phyloP scores from a whole-genome alignment of 2,888 invertebrate species.

The Nomada ferruginata region DNA sequence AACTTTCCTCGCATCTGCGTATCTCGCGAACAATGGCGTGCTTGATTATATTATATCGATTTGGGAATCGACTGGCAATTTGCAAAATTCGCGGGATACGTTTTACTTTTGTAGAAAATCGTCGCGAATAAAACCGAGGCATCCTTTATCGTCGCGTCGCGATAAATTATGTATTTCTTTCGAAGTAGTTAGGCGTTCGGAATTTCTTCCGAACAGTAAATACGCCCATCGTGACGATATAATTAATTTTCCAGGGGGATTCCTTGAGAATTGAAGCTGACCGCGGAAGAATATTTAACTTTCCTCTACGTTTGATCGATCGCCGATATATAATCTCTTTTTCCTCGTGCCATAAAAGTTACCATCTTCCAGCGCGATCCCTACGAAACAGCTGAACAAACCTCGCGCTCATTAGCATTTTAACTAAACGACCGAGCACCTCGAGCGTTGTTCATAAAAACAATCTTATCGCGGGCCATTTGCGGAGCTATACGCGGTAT shows the following conservation, averaged over 20 bases:
- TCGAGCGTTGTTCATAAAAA: conserved; percentile 34
- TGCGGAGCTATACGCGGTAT: conserved; percentile 10
- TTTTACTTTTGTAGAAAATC: no score
- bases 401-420: conserved; percentile 31
- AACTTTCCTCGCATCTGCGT: neutral
- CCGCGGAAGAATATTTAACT: neutral
- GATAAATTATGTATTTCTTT: neutral
- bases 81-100: no score
- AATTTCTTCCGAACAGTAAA: no score
- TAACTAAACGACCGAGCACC: conserved; percentile 22
- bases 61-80: neutral
- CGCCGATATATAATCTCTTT: neutral
- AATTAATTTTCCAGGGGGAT: no score
- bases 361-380: neutral
- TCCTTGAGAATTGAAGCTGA: neutral
- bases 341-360: neutral
- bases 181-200: no score
- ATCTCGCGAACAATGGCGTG: neutral
- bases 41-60: conserved; percentile 11
- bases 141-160: no score
- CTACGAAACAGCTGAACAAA: conserved; percentile 27
- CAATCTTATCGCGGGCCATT: conserved; percentile 41
- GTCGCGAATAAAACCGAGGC: no score
- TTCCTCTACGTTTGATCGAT: neutral
- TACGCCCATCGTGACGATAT: no score